Conservation (phyloP, 2,113 vertebrate species). For the Piaya cayana region DNA sequence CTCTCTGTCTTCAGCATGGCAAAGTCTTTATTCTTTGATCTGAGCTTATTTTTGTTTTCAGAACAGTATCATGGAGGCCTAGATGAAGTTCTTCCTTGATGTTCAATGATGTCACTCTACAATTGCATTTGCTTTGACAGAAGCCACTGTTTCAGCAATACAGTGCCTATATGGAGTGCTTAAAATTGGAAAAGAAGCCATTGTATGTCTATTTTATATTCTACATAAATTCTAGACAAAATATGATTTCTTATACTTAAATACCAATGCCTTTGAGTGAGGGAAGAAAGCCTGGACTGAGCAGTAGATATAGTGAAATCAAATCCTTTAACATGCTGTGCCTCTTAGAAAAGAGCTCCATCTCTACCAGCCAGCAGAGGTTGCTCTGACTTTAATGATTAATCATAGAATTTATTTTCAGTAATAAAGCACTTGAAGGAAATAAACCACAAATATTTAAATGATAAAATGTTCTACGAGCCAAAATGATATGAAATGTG, state of each 20-base stretch:
- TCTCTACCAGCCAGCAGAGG: slow-evolving; percentile 32
- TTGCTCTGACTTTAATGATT: slow-evolving; percentile 37
- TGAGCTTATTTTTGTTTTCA: neutral
- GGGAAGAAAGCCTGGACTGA: neutral
- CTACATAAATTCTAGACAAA: neutral
- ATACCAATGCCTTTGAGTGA: neutral
- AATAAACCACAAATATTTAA: slow-evolving; percentile 12
- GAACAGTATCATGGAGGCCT: neutral
- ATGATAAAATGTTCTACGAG: neutral
- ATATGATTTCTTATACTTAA: neutral
- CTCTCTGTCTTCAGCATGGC: neutral
- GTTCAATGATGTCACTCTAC: neutral
- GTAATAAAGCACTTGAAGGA: neutral
- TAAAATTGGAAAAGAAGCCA: neutral
- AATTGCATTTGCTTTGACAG: slow-evolving; percentile 14
- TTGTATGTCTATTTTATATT: neutral
- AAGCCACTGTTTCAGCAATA: neutral
- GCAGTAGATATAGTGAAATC: neutral
- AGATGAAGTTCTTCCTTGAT: neutral
- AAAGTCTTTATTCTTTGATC: neutral
- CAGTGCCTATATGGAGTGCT: neutral
- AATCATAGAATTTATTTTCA: neutral
- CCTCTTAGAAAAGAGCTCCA: neutral
- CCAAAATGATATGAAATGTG: neutral
- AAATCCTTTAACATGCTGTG: neutral